Evolutionary conservation across 2,797 vertebrate species (phyloP), one percentile per base, ranked within the genome.

Genomic region (Menidia menidia): DNA sequence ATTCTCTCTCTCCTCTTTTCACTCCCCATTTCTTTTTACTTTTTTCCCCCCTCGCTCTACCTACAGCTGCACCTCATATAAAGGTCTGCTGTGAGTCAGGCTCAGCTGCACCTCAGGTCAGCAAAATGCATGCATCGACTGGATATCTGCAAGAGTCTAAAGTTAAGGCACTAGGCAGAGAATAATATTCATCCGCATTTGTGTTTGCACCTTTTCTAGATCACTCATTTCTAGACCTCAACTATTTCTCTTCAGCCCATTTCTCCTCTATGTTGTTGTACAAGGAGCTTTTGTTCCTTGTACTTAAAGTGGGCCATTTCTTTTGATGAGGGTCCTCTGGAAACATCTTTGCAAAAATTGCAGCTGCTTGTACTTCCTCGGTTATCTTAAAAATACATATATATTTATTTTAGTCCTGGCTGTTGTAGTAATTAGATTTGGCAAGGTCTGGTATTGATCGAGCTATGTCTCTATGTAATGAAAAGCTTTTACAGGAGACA

Each of bases 401-500:
- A 58, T 39, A 75, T 76, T 45, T 30, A 42, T 82, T 68, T 42
- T 33, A 60, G 66, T 58, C 48, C 1, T 42, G 51, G 71, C 68
- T 60, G 2, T 78, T 87, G 83, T 78, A 61, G 75, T 91, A 75
- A 92, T 89, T 82, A 80, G 78, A 85, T 90, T 89, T 78, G 68
- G 61, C 33, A n/a, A 4, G 68, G 50, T 61, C 64, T 80, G 66
- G 16, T 92, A 92, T 92, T 88, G 91, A 93, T 88, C 39, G 63
- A 70, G 58, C 51, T 45, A 85, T 87, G 71, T 89, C 82, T 89
- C 66, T 70, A 58, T 88, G 88, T 90, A 89, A 92, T 92, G 90
- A 93, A 92, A 92, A 88, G 90, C 88, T 89, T 92, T 92, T 87
- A 85, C 76, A 81, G 82, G 83, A 85, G 78, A 13, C 63, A 44